phyloP scores from a whole-genome alignment of 2,888 invertebrate genomes.

The Brachyptera putata region DNA sequence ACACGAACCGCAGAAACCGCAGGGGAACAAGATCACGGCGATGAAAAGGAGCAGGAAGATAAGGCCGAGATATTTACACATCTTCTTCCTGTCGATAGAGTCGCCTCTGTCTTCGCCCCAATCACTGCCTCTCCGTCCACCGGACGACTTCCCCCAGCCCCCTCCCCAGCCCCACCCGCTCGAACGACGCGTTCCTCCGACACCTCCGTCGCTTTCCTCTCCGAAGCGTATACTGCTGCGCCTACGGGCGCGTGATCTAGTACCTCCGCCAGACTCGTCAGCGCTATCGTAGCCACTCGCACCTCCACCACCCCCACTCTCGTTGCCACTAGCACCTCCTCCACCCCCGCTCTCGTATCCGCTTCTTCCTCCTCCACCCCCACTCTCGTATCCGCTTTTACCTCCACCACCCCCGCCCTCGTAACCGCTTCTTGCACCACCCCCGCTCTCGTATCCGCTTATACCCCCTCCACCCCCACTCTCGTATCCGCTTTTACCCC shows the following conservation, averaged over 20 bases:
- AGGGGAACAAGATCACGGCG: too few relatives aligned
- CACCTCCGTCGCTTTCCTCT: neutral
- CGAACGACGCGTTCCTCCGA: neutral
- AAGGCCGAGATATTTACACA: too few relatives aligned
- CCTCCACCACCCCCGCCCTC: neutral
- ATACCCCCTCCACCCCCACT: too few relatives aligned
- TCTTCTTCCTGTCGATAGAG: too few relatives aligned
- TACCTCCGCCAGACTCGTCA: neutral
- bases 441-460: neutral
- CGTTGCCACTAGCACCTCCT: neutral
- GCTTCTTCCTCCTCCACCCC: neutral
- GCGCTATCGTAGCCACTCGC: neutral
- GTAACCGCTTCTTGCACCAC: neutral
- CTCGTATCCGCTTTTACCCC: too few relatives aligned
- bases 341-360: neutral
- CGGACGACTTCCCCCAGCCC: too few relatives aligned
- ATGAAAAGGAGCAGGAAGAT: too few relatives aligned
- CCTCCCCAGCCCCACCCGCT: neutral
- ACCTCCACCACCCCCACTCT: neutral
- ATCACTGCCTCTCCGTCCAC: neutral
- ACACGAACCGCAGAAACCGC: too few relatives aligned
- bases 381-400: neutral
- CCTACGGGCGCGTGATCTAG: neutral
- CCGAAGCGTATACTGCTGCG: neutral
- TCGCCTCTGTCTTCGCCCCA: slow-evolving; percentile 2